Conservation (phyloP, 1,140 invertebrate species). For the Drosophila nigrodunni region DNA sequence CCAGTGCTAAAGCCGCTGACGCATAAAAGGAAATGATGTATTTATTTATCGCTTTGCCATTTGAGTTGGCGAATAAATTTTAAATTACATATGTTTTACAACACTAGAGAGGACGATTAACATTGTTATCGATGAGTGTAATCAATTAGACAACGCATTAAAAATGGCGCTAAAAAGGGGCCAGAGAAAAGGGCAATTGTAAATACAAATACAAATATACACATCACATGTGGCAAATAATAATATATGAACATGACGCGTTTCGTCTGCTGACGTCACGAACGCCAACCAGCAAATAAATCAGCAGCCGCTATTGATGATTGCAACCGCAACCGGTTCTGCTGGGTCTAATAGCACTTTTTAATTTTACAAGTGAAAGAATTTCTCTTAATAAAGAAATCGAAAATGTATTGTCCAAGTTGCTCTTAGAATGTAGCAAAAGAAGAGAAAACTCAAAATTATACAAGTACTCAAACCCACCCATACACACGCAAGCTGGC, state of each 20-base stretch:
- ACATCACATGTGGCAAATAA: slow-evolving; percentile 51
- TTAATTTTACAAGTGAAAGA: slow-evolving; percentile 36
- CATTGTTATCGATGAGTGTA: slow-evolving; percentile 21
- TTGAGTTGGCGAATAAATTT: slow-evolving; percentile 14
- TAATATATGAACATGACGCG: slow-evolving; percentile 16
- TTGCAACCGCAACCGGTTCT: slow-evolving; percentile 21
- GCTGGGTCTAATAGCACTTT: slow-evolving; percentile 9
- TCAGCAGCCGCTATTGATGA: slow-evolving; percentile 3
- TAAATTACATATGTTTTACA: slow-evolving; percentile 10
- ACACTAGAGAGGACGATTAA: slow-evolving; percentile 9
- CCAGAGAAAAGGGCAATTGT: slow-evolving; percentile 57
- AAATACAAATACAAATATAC: slow-evolving; percentile 39
- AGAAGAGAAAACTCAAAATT: slow-evolving; percentile 22
- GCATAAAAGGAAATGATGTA: slow-evolving; percentile 20
- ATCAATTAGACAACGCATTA: slow-evolving; percentile 25
- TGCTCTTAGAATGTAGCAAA: slow-evolving; percentile 28
- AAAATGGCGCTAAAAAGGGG: slow-evolving; percentile 65
- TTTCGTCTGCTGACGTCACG: slow-evolving; percentile 61
- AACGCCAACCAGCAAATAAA: background rate
- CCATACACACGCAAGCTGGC: slow-evolving; percentile 6
- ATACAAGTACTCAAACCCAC: background rate
- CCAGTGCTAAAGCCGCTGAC: slow-evolving; percentile 20
- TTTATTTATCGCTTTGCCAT: slow-evolving; percentile 18
- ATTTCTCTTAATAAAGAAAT: slow-evolving; percentile 15
- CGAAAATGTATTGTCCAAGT: slow-evolving; percentile 14